A percentile compares a stretch with the other conserved stretches of the same genome.
Conservation (phyloP, 2,797 vertebrate genomes). For the Chaetodon trifasciatus region DNA sequence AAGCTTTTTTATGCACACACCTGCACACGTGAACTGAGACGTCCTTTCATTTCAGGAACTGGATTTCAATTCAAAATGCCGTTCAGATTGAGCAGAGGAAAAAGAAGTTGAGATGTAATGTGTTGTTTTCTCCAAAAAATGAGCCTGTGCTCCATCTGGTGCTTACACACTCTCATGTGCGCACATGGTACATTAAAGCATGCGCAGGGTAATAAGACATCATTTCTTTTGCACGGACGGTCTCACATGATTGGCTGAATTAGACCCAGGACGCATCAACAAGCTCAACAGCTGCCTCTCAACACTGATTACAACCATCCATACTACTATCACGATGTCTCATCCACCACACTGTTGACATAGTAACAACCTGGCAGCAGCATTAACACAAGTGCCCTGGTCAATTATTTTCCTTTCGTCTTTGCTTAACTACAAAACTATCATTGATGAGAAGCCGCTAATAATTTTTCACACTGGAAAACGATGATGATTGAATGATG, state of each 20-base stretch:
- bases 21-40: conserved; percentile 12
- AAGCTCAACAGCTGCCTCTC: conserved; percentile 7
- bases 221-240: neutral
- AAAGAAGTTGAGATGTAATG: neutral
- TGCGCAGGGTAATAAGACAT: neutral
- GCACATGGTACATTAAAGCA: neutral
- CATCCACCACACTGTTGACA: neutral
- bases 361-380: neutral
- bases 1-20: conserved; percentile 33
- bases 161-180: neutral
- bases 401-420: neutral
- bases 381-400: neutral
- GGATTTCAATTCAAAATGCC: neutral
- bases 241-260: neutral
- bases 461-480: neutral
- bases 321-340: neutral
- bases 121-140: neutral
- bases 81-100: neutral
- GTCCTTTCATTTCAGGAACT: neutral
- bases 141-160: neutral
- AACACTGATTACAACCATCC: neutral
- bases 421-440: neutral
- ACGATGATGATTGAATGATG: neutral
- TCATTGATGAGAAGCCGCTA: neutral
- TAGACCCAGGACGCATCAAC: neutral